phyloP scores from a whole-genome alignment of 2,797 vertebrate species.

The Pantherophis alleghaniensis region DNA sequence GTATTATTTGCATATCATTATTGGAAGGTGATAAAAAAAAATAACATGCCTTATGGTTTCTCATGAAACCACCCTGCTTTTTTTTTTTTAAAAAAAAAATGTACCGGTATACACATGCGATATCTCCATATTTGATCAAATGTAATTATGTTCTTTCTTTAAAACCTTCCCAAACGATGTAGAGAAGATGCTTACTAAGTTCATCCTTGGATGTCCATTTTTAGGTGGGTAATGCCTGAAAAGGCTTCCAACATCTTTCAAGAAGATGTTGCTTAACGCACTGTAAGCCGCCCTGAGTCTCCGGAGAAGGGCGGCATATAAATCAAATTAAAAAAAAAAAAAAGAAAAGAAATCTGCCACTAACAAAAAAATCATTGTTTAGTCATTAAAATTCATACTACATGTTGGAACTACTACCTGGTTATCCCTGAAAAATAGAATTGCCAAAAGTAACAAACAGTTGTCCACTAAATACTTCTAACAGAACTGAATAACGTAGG shows the following conservation, averaged over 20 bases:
- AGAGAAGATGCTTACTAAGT: neutral
- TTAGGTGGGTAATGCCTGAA: neutral
- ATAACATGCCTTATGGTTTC: neutral
- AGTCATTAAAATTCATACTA: slow-evolving; percentile 21
- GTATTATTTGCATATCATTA: slow-evolving; percentile 19
- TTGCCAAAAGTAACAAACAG: neutral
- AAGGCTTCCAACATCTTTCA: neutral
- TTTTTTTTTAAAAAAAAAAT: neutral
- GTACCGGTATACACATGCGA: too few species aligned
- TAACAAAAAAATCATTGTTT: slow-evolving; percentile 39
- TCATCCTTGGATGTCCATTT: neutral
- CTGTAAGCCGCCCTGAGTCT: too few species aligned
- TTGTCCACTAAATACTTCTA: neutral
- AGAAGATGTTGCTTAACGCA: neutral
- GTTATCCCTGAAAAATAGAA: slow-evolving; percentile 8
- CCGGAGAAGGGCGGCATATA: too few species aligned
- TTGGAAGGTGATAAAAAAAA: slow-evolving; percentile 22
- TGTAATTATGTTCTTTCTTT: neutral
- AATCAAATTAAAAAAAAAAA: too few species aligned
- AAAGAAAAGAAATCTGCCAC: neutral
- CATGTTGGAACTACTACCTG: slow-evolving; percentile 22
- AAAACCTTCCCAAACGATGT: neutral
- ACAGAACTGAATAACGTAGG: neutral
- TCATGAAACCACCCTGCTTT: neutral
- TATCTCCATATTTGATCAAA: neutral